A percentile compares a stretch with the other conserved stretches of the same genome.
phyloP scores from a whole-genome alignment of 2,888 invertebrate species.

The Maniola hyperantus region DNA sequence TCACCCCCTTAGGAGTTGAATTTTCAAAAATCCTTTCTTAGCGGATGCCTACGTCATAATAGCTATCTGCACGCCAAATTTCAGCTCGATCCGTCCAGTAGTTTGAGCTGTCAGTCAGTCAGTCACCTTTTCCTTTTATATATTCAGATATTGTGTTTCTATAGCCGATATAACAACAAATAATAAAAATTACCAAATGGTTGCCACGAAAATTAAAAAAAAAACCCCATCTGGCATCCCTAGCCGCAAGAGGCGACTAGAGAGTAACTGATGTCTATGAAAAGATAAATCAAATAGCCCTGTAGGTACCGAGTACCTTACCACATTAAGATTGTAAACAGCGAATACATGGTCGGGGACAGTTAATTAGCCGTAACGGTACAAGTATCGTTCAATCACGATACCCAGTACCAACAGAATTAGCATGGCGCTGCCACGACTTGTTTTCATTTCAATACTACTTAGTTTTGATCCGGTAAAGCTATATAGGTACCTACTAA shows the following conservation, averaged over 20 bases:
- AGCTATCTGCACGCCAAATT: no score
- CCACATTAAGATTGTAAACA: conserved; percentile 3
- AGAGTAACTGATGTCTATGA: neutral
- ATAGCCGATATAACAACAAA: no score
- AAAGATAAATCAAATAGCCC: neutral
- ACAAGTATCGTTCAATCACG: conserved; percentile 43
- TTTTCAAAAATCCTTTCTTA: no score
- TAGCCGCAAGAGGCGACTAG: neutral
- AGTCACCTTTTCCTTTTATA: no score
- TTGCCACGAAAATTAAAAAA: no score
- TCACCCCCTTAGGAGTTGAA: no score
- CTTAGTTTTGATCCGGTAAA: neutral
- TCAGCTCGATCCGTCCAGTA: no score
- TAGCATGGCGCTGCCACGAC: conserved; percentile 51
- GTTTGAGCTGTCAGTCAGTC: no score
- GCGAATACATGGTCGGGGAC: neutral
- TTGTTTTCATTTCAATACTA: conserved; percentile 45
- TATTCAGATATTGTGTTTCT: no score
- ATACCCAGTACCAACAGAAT: conserved; percentile 40
- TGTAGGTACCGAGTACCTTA: neutral
- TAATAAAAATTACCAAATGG: no score
- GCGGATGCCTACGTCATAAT: no score
- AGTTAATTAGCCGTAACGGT: conserved; percentile 33
- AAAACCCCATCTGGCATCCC: no score
- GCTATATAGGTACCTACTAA: neutral